Evolutionary conservation across 2,113 vertebrate genomes (phyloP), one percentile per base, ranked within the genome.

Genomic region (Forbesichthys agassizii): DNA sequence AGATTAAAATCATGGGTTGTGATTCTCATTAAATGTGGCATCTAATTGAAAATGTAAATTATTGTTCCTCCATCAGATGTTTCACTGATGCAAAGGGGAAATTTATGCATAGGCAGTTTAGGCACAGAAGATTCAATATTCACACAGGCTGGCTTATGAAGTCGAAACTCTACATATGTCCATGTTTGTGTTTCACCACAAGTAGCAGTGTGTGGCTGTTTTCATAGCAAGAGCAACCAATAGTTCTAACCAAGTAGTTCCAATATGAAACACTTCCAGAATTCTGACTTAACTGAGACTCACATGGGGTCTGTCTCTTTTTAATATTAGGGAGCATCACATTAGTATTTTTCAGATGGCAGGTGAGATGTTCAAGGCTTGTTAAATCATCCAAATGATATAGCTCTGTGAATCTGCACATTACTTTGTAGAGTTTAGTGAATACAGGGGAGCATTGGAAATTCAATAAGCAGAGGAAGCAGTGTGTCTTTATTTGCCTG

Each of bases 401-500:
- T 5, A 33, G 71, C 61, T 18, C 14, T 33, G 1, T 1, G 4
- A 13, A 33, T n/a, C 49, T 14, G 5, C 49, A 75, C 67, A 73
- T 65, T 66, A 60, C 68, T 66, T 27, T 56, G 68, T 13, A 62
- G 49, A 66, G 73, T 75, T 60, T 11, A 74, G 74, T 64, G 83
- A 75, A 73, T 82, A 90, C 77, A 86, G 33, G 27, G 62, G 70
- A 67, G 51, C 62, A 64, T 12, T 60, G 33, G 42, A 65, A 71
- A 87, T 88, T 88, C 87, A 69, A 83, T 88, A 67, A 64, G 59
- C 18, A 68, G 64, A 74, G 80, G 68, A 3, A 66, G 83, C 83
- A 48, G 77, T 58, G 0, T 7, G 48, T 75, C 71, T 71, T 70
- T 51, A 0, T 66, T 53, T 81, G 84, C 68, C 78, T 53, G 71